Evolutionary conservation across 2,797 vertebrate genomes (phyloP), one percentile per base, ranked within the genome.

Genomic region (Ctenopoma multispine): DNA sequence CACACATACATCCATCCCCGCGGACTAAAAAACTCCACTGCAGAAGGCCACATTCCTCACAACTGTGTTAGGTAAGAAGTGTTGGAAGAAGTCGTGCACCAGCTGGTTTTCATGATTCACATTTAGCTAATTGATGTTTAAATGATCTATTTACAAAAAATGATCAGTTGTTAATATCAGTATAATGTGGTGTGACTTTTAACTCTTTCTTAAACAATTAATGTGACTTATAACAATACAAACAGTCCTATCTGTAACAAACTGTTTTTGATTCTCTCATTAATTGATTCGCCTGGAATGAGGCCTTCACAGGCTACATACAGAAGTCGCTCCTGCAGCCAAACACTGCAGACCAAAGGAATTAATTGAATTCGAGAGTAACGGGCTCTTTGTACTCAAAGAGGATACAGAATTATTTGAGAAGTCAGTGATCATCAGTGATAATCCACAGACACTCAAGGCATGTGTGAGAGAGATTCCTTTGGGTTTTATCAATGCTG

Each of bases 11-110:
- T 87, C 63, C 66, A 84, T 68, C 85, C 74, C 72, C 24, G 14
- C 4, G 9, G 69, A 87, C 87, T 83, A 78, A 90, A n/a, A 91
- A 91, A 80, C 79, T 80, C 84, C 79, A 84, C 81, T 0, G 46
- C 65, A 56, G 63, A 67, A 61, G 81, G 67, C 65, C 71, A 64
- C 81, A 87, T 91, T 92, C 88, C 80, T 73, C 75, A 56, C 81
- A 70, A 34, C 63, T 5, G 67, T 14, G 50, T 79, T 79, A 18
- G 72, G 63, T 64, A 54, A 69, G 68, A 81, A 43, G 36, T 29
- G 63, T 20, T 58, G 53, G 62, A 41, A 9, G 5, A 54, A 7
- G 36, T 8, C 10, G 1, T 64, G 29, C 29, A 55, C 47, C 44
- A 58, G 38, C 47, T 63, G 54, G 44, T 17, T 41, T 0, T 38